These are phyloP conservation scores for Slavum lentiscoides DNA, from an alignment of 2,888 invertebrate genomes.

Conservation along the genomic window DNA sequence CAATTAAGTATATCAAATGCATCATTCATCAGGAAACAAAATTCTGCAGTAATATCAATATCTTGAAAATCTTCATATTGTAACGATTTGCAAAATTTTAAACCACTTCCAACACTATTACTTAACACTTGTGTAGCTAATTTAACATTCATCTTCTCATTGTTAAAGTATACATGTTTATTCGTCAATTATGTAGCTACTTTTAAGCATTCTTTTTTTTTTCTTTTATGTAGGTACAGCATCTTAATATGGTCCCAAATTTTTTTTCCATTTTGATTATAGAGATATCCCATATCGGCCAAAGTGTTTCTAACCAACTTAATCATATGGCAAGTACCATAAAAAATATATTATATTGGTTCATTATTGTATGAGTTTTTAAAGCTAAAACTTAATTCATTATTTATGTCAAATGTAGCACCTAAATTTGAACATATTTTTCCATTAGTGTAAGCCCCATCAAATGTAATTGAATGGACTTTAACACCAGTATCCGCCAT, in stretches of 20 bases:
- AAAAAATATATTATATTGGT: neutral
- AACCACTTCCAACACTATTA: neutral
- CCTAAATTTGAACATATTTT: slow-evolving; percentile 42
- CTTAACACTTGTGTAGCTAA: slow-evolving; percentile 8
- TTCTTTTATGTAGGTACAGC: too few species aligned
- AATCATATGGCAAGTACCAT: too few species aligned
- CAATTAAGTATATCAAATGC: neutral
- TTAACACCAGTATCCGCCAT: neutral
- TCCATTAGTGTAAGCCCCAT: slow-evolving; percentile 51
- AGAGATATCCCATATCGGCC: too few species aligned
- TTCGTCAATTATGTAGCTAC: neutral
- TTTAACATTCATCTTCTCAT: slow-evolving; percentile 11
- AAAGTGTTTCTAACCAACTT: too few species aligned
- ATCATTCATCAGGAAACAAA: neutral
- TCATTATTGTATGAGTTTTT: slow-evolving; percentile 13
- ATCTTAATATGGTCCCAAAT: too few species aligned
- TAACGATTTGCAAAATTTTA: slow-evolving; percentile 1
- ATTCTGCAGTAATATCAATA: neutral
- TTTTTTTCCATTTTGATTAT: too few species aligned
- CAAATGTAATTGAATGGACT: slow-evolving; percentile 53
- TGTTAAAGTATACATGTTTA: neutral
- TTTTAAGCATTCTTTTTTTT: neutral
- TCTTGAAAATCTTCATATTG: neutral
- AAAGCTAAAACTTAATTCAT: slow-evolving; percentile 29
- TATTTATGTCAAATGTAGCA: slow-evolving; percentile 40